Evolutionary conservation across 1,140 invertebrate species (phyloP).

Genomic region (Nomia melanderi): DNA sequence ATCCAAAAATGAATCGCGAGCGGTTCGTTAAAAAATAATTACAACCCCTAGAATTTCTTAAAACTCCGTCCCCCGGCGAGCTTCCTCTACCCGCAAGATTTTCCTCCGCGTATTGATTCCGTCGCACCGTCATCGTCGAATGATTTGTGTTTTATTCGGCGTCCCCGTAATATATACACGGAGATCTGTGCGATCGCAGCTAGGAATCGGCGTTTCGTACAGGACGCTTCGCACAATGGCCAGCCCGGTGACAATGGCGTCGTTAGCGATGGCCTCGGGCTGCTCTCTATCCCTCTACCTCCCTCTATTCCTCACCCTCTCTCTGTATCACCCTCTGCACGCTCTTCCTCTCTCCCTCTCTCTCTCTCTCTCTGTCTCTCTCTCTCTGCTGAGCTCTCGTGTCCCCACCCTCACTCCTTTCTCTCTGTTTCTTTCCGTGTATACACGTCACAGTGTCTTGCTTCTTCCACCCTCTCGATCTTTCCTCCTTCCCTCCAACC

Average conservation of each 20-base stretch:
- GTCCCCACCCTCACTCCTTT: background rate
- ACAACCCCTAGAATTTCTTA: no score
- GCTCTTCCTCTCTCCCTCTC: conserved; percentile 7
- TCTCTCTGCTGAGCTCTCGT: background rate
- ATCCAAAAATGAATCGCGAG: no score
- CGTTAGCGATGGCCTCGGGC: conserved; percentile 78
- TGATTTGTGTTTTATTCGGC: conserved; percentile 76
- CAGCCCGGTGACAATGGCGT: conserved; percentile 77
- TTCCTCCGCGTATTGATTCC: conserved; percentile 42
- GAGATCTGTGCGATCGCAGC: conserved; percentile 50
- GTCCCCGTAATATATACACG: conserved; percentile 54
- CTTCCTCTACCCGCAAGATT: background rate
- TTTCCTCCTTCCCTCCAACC: conserved; percentile 4
- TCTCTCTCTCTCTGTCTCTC: background rate
- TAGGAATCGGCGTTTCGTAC: conserved; percentile 64
- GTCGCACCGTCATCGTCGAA: conserved; percentile 56
- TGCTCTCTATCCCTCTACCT: conserved; percentile 58
- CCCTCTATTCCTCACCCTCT: conserved; percentile 5
- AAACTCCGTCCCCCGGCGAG: no score
- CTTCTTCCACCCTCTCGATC: conserved; percentile 27
- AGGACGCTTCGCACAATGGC: conserved; percentile 75
- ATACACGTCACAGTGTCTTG: conserved; percentile 20
- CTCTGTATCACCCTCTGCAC: conserved; percentile 24
- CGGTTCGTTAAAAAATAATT: no score
- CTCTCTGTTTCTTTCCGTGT: background rate